These are phyloP conservation scores for Gallirallus australis DNA, from an alignment of 2,797 vertebrate genomes.

Conservation along the genomic window DNA sequence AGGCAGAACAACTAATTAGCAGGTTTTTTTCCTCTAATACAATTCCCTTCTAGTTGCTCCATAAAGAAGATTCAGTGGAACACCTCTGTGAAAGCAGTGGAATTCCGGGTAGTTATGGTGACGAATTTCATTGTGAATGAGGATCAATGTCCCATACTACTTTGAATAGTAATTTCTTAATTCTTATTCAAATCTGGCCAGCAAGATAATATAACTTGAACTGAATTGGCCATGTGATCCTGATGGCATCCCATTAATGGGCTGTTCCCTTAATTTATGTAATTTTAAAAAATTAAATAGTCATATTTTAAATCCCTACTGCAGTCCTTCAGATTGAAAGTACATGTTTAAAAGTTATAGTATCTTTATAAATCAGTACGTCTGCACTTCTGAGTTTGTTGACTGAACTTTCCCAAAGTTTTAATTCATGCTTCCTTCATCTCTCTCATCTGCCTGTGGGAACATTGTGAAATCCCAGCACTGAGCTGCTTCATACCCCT, in stretches of 20 bases:
- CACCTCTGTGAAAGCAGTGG: slow-evolving; percentile 54
- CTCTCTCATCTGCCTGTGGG: background rate
- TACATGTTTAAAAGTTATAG: slow-evolving; percentile 77
- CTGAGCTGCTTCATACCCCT: background rate
- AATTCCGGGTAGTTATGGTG: slow-evolving; percentile 79
- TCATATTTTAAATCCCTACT: slow-evolving; percentile 81
- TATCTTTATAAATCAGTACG: slow-evolving; percentile 79
- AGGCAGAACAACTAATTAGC: slow-evolving; percentile 66
- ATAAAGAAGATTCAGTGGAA: slow-evolving; percentile 74
- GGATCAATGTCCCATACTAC: slow-evolving; percentile 78
- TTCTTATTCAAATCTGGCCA: slow-evolving; percentile 83
- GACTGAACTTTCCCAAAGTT: slow-evolving; percentile 71
- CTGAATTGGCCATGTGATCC: slow-evolving; percentile 83
- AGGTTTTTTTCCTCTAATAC: slow-evolving; percentile 9
- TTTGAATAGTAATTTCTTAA: slow-evolving; percentile 85
- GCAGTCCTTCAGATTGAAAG: slow-evolving; percentile 78
- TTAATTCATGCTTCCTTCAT: slow-evolving; percentile 36
- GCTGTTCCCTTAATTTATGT: slow-evolving; percentile 85
- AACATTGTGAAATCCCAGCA: slow-evolving; percentile 34
- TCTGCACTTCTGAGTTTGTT: slow-evolving; percentile 76
- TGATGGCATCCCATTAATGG: slow-evolving; percentile 81
- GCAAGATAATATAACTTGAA: slow-evolving; percentile 83
- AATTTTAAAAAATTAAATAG: slow-evolving; percentile 85
- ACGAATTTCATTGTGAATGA: slow-evolving; percentile 80
- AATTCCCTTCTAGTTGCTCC: slow-evolving; percentile 61